Evolutionary conservation across 2,113 vertebrate genomes (phyloP).

Genomic region (Gracilinanus agilis): DNA sequence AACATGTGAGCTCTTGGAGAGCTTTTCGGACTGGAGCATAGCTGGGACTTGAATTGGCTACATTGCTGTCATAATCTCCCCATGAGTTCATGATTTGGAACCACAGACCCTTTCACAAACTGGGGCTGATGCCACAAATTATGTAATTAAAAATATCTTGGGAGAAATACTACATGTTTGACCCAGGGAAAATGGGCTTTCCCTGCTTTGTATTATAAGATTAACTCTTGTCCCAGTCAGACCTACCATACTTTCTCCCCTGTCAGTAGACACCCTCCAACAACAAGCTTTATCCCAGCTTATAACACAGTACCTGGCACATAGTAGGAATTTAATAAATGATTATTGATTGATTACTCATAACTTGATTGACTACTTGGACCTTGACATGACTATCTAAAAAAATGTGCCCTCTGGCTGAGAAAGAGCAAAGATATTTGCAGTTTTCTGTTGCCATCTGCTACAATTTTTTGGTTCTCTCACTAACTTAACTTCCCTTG

Average conservation of each 20-base stretch:
- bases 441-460: constrained; percentile 24
- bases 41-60: constrained; percentile 23
- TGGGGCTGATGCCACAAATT: constrained; percentile 51
- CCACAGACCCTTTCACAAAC: constrained; percentile 13
- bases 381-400: not conserved
- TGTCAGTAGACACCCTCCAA: constrained; percentile 56
- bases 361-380: not conserved
- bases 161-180: constrained; percentile 8
- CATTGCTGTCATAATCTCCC: constrained; percentile 16
- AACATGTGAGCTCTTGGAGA: constrained; percentile 27
- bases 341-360: not conserved
- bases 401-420: constrained; percentile 15
- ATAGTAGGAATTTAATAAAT: not conserved
- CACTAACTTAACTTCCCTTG: not conserved
- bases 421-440: constrained; percentile 2
- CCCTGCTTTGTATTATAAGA: constrained; percentile 54
- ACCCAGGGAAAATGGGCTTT: constrained; percentile 50
- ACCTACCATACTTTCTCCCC: constrained; percentile 61
- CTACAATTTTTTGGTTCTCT: not conserved
- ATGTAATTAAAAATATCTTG: constrained; percentile 57
- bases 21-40: not conserved
- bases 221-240: constrained; percentile 56
- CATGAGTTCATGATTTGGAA: constrained; percentile 46
- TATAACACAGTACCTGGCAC: constrained; percentile 20
- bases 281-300: constrained; percentile 21